A percentile compares a stretch with the other conserved stretches of the same genome.
Evolutionary conservation across 2,113 vertebrate genomes (phyloP).

Genomic region (Seriola dumerili): DNA sequence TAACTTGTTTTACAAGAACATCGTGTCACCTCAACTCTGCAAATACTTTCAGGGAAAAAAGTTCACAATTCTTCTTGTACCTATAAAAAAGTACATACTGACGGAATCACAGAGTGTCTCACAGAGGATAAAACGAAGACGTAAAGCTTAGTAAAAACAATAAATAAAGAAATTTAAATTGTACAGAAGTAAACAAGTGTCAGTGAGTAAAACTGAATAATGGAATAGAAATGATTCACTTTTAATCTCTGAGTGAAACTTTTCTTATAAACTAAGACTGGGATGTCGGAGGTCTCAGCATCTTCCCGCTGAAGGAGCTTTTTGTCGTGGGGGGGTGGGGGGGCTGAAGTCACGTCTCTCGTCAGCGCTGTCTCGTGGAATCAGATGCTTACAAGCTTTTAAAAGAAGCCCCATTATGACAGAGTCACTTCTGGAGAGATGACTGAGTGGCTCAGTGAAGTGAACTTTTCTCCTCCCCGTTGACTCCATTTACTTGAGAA

Average conservation of each 20-base stretch:
- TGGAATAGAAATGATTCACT: not conserved
- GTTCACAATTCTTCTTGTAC: too few species aligned
- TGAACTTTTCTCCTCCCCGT: constrained; percentile 74
- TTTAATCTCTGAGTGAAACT: not conserved
- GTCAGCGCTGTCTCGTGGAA: constrained; percentile 70
- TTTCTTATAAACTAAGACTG: not conserved
- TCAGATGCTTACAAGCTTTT: constrained; percentile 76
- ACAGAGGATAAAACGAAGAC: too few species aligned
- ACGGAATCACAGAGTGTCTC: too few species aligned
- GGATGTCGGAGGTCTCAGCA: not conserved
- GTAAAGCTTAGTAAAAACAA: too few species aligned
- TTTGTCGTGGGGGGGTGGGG: not conserved
- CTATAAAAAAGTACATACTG: too few species aligned
- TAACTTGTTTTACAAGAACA: too few species aligned
- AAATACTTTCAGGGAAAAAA: too few species aligned
- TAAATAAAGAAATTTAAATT: too few species aligned
- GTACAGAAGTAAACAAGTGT: too few species aligned
- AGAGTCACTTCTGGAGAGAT: constrained; percentile 75
- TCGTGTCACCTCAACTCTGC: too few species aligned
- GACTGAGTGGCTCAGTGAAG: constrained; percentile 72
- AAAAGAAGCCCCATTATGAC: constrained; percentile 76
- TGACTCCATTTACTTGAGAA: constrained; percentile 68
- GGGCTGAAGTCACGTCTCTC: constrained; percentile 37
- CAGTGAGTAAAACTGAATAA: not conserved
- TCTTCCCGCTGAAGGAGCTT: not conserved